Base-by-base conservation (phyloP, 2,113 vertebrate species). In the Podarcis muralis region DNA sequence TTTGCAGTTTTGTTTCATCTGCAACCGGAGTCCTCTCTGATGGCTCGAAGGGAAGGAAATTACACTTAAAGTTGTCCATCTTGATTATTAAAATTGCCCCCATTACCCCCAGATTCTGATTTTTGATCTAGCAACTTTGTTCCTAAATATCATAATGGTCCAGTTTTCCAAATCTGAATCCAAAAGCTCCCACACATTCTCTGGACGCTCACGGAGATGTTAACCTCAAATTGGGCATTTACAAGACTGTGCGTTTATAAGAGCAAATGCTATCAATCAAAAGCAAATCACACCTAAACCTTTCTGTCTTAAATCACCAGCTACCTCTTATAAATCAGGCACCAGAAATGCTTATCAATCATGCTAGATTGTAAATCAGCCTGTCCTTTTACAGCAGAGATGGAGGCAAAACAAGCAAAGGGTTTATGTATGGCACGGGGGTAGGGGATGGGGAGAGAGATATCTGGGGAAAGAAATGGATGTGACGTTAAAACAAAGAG, bases 251-350 rank as follows among this genome's bases (percentile, higher is more conserved):
- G 1, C 6, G 1, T 77, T 62, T 93, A 2, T 40, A 23, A 87
- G 92, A 65, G 91, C 85, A 18, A 89, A 7, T 59, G 81, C 92
- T 13, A 91, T 96, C 94, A 94, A 94, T 95, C 93, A 95, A 81
- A 74, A 11, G 16, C 91, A 43, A 43, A 92, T 91, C 85, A 0
- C 30, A 90, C 68, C 90, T 72, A 86, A 94, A 95, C 88, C 93
- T 93, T 83, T 59, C 88, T 65, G 62, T 23, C 87, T 83, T 91
- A 93, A 96, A 95, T 88, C 37, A 79, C 87, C 89, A 6, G 2
- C 88, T 32, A 40, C 37, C 35, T 90, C 32, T 85, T 90, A 83
- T n/a, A 93, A 94, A 81, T 57, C 0, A 88, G 57, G 22, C 53
- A 59, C 77, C 88, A 18, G 85, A 87, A 89, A 83, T 43, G 16